These are phyloP conservation scores for Sebastes hubbsi DNA, from an alignment of 2,797 vertebrate genomes.

Conservation along the genomic window DNA sequence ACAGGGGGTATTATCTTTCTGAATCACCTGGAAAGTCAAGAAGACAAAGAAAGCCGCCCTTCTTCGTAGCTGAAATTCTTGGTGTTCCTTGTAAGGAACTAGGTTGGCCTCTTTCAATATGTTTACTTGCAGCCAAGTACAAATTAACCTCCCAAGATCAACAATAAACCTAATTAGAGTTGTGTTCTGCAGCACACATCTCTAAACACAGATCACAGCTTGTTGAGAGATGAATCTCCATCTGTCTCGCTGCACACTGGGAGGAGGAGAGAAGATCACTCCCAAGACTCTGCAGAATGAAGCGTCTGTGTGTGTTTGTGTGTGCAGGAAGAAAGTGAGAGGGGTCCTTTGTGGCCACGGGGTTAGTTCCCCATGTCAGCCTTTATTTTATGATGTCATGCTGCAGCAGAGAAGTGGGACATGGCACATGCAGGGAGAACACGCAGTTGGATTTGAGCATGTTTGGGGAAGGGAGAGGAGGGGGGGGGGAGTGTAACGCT, in stretches of 20 bases:
- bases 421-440: slow-evolving; percentile 55
- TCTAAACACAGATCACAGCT: slow-evolving; percentile 80
- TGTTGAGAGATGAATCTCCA: slow-evolving; percentile 79
- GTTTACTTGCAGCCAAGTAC: slow-evolving; percentile 75
- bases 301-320: background rate
- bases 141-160: slow-evolving; percentile 82
- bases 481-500: slow-evolving; percentile 22
- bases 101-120: slow-evolving; percentile 65
- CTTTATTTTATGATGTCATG: slow-evolving; percentile 61
- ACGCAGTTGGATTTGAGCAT: slow-evolving; percentile 42
- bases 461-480: background rate
- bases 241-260: slow-evolving; percentile 71
- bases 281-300: slow-evolving; percentile 36
- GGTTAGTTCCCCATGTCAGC: slow-evolving; percentile 57
- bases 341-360: slow-evolving; percentile 41
- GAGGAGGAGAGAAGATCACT: slow-evolving; percentile 67
- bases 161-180: slow-evolving; percentile 81
- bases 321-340: background rate
- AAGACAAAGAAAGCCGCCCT: slow-evolving; percentile 35
- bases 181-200: slow-evolving; percentile 74
- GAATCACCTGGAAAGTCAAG: slow-evolving; percentile 69
- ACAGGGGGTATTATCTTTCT: slow-evolving; percentile 56
- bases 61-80: slow-evolving; percentile 21
- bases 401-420: slow-evolving; percentile 57
- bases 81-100: slow-evolving; percentile 46